These are phyloP conservation scores for Monodelphis domestica DNA, from an alignment of 2,797 vertebrate species.

Conservation along the genomic window DNA sequence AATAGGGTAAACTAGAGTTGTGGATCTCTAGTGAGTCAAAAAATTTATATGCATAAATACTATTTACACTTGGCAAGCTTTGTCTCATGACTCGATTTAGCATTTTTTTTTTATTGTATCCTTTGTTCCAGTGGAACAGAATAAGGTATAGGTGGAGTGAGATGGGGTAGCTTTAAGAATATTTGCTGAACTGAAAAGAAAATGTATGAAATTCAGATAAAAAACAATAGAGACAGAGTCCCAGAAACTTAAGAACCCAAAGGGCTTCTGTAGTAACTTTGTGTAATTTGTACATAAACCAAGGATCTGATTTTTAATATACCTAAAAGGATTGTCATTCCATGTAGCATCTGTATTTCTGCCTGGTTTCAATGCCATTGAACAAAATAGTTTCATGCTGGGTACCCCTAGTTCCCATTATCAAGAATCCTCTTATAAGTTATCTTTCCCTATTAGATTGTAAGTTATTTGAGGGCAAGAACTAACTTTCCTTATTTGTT, in stretches of 20 bases:
- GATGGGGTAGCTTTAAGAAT: neutral
- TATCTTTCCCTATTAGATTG: neutral
- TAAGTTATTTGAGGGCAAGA: neutral
- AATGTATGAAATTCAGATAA: neutral
- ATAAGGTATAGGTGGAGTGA: neutral
- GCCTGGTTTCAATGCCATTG: neutral
- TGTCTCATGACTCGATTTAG: neutral
- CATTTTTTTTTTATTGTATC: neutral
- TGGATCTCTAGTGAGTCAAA: no score
- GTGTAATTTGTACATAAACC: neutral
- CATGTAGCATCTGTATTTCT: neutral
- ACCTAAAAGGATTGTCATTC: neutral
- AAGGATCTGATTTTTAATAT: neutral
- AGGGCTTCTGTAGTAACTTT: neutral
- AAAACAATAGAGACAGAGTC: neutral
- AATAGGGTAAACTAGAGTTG: neutral
- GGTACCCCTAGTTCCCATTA: neutral
- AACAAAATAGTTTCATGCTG: neutral
- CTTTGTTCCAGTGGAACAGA: neutral
- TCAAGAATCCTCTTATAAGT: neutral
- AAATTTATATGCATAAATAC: neutral
- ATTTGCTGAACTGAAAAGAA: neutral
- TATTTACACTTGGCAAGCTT: neutral
- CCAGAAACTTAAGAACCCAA: neutral
- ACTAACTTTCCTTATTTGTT: neutral